Conservation (phyloP, 2,113 vertebrate species). For the Xenopus tropicalis region UCB_Xtro_10.0 CM004444.2:77472501-77473000, state of each 20-base stretch:
- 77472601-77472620: slow-evolving; percentile 42
- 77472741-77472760: slow-evolving; percentile 1
- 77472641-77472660: slow-evolving; percentile 15
- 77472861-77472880: no score
- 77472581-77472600: slow-evolving; percentile 29
- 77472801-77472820: background rate
- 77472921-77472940: no score
- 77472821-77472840: background rate
- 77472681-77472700: slow-evolving; percentile 28
- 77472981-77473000: no score
- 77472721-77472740: slow-evolving; percentile 1
- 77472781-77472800: background rate
- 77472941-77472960: no score
- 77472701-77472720: slow-evolving; percentile 12
- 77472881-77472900: no score
- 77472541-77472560: slow-evolving; percentile 26
- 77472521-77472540: slow-evolving; percentile 10
- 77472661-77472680: slow-evolving; percentile 26
- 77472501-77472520: slow-evolving; percentile 19
- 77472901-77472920: no score
- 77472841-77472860: no score
- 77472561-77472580: slow-evolving; percentile 17
- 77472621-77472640: slow-evolving; percentile 8
- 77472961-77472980: no score
- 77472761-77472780: slow-evolving; percentile 26